These are phyloP conservation scores for Octomys mimax DNA, from an alignment of 2,797 vertebrate genomes.

Conservation along the genomic window DNA sequence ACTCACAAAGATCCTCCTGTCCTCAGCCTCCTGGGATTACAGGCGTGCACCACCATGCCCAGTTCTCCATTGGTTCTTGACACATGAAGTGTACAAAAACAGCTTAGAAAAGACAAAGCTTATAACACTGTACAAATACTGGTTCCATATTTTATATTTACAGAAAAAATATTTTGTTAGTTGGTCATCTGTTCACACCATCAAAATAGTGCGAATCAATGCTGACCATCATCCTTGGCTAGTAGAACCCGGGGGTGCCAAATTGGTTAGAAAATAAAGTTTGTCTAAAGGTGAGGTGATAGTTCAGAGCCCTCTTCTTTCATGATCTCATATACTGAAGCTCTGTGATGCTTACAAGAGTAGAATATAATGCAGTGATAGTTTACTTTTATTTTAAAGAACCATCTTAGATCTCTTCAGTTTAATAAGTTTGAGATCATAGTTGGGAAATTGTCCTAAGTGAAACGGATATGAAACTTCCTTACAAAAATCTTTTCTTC, in stretches of 20 bases:
- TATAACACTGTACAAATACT: rapidly evolving
- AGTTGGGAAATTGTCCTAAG: neutral
- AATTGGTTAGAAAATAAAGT: neutral
- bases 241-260: neutral
- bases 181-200: rapidly evolving
- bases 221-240: neutral
- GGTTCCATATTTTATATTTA: neutral
- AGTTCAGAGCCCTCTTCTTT: neutral
- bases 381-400: neutral
- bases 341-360: neutral
- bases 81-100: neutral
- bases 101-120: neutral
- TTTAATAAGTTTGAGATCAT: neutral
- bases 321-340: neutral
- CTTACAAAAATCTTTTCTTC: neutral
- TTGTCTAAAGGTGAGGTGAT: rapidly evolving
- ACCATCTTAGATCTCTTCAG: neutral
- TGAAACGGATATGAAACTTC: neutral
- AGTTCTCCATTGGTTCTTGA: neutral
- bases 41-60: too few relatives aligned
- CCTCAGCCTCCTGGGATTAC: too few relatives aligned
- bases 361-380: neutral
- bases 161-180: neutral
- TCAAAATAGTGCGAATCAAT: neutral
- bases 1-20: too few relatives aligned